Evolutionary conservation across 2,797 vertebrate species (phyloP).

Genomic region (Gephyroberyx darwinii): DNA sequence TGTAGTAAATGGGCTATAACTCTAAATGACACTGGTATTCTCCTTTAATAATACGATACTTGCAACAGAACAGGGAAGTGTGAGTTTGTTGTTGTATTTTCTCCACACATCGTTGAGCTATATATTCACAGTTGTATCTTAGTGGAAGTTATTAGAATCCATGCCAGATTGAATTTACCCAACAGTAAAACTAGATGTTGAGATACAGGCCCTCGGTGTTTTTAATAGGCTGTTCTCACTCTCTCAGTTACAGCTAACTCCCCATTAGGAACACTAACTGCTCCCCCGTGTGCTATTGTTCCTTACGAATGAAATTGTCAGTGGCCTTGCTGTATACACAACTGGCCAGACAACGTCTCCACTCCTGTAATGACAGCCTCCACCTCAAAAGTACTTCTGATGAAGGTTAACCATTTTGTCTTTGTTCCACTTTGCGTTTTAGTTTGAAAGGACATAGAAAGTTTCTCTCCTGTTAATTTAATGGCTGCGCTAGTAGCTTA

Average conservation of each 20-base stretch:
- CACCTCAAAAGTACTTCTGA: slow-evolving; percentile 33
- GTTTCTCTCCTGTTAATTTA: slow-evolving; percentile 38
- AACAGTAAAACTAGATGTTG: slow-evolving; percentile 33
- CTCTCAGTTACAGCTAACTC: slow-evolving; percentile 47
- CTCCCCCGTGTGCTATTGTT: slow-evolving; percentile 52
- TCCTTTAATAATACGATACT: slow-evolving; percentile 45
- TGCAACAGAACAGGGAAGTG: slow-evolving; percentile 8
- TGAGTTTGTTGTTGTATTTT: slow-evolving; percentile 18
- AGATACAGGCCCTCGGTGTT: slow-evolving; percentile 33
- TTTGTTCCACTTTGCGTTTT: slow-evolving; percentile 52
- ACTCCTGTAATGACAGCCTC: slow-evolving; percentile 42
- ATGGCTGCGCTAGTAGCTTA: slow-evolving; percentile 41
- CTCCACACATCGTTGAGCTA: background rate
- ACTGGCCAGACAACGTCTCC: slow-evolving; percentile 48
- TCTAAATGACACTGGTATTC: too few species aligned
- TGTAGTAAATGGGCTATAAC: too few species aligned
- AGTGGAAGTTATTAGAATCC: slow-evolving; percentile 13
- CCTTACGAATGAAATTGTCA: slow-evolving; percentile 36
- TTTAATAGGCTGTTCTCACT: slow-evolving; percentile 48
- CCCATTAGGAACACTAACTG: slow-evolving; percentile 53
- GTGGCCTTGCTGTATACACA: slow-evolving; percentile 40
- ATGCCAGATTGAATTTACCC: slow-evolving; percentile 33
- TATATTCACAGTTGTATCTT: background rate
- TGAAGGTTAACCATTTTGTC: slow-evolving; percentile 31
- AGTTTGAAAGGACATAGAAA: slow-evolving; percentile 40